Conservation (phyloP, 2,888 invertebrate species). For the Diabrotica balteata region DNA sequence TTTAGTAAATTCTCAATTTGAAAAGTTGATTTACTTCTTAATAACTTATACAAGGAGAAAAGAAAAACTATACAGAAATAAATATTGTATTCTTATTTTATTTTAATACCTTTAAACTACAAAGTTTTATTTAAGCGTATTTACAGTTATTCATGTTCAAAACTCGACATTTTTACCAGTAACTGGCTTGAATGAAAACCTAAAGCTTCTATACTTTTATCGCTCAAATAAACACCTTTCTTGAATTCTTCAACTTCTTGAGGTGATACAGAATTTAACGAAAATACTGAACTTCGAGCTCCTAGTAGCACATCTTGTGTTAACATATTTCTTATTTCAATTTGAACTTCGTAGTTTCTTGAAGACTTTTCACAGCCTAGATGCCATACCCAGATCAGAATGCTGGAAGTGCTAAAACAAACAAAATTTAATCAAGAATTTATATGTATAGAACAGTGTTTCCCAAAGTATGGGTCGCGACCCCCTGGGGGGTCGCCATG, state of each 20-base stretch:
- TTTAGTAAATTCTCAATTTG: too few relatives aligned
- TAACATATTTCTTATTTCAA: constrained; percentile 45
- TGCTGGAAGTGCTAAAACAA: constrained; percentile 18
- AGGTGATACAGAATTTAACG: constrained; percentile 47
- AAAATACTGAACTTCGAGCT: constrained; percentile 49
- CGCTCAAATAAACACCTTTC: constrained; percentile 50
- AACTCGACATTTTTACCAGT: constrained; percentile 16
- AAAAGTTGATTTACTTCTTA: too few relatives aligned
- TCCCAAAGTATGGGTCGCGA: too few relatives aligned
- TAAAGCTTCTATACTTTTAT: constrained; percentile 38
- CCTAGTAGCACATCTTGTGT: constrained; percentile 46
- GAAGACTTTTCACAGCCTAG: constrained; percentile 45
- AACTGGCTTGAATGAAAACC: constrained; percentile 26
- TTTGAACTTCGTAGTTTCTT: constrained; percentile 49
- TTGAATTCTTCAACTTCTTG: constrained; percentile 48
- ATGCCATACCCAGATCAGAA: constrained; percentile 53
- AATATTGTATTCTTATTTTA: too few relatives aligned
- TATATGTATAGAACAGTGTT: too few relatives aligned
- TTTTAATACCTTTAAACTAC: too few relatives aligned
- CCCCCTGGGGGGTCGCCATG: too few relatives aligned
- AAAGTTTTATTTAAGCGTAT: too few relatives aligned
- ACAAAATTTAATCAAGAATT: too few relatives aligned
- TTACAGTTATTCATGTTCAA: constrained; percentile 7
- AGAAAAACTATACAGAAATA: too few relatives aligned
- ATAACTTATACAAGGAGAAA: too few relatives aligned